These are phyloP conservation scores for Neoscelio sp. DNA, from an alignment of 2,888 invertebrate genomes.

Conservation along the genomic window DNA sequence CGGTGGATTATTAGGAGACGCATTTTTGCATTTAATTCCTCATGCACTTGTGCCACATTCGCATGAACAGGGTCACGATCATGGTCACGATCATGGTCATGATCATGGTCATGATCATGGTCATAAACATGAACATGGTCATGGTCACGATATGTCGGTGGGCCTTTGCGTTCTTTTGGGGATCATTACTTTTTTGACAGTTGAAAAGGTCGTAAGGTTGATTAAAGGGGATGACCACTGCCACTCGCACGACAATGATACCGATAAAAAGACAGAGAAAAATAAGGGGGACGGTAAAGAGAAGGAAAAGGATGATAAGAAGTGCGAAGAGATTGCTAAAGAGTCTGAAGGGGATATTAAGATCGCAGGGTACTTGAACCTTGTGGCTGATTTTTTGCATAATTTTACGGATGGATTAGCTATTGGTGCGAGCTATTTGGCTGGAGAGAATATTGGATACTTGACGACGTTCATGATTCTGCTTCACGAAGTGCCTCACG, in stretches of 20 bases:
- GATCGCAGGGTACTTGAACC: constrained; percentile 96
- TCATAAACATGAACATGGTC: constrained; percentile 83
- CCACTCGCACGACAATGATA: constrained; percentile 65
- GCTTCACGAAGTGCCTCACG: constrained; percentile 99
- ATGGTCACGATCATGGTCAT: constrained; percentile 79
- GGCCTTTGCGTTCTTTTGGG: constrained; percentile 98
- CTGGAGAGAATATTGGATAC: constrained; percentile 93
- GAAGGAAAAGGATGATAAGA: constrained; percentile 49
- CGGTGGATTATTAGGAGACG: constrained; percentile 98
- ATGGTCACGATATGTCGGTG: constrained; percentile 93
- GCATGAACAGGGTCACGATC: constrained; percentile 84
- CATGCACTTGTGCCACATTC: constrained; percentile 91
- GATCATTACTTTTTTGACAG: constrained; percentile 94
- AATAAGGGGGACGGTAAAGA: constrained; percentile 43
- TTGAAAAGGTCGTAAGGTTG: constrained; percentile 96
- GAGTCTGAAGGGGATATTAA: constrained; percentile 86
- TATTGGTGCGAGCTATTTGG: constrained; percentile 98
- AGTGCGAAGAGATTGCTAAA: constrained; percentile 22
- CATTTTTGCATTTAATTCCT: constrained; percentile 99
- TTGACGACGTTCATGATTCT: constrained; percentile 98
- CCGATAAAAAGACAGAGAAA: constrained; percentile 53
- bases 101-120: constrained; percentile 85
- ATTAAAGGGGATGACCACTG: constrained; percentile 91
- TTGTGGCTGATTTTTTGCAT: constrained; percentile 99
- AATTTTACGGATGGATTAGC: constrained; percentile 99